Base-by-base conservation (phyloP, 2,888 invertebrate species). In the Eupithecia pulchellata region DNA sequence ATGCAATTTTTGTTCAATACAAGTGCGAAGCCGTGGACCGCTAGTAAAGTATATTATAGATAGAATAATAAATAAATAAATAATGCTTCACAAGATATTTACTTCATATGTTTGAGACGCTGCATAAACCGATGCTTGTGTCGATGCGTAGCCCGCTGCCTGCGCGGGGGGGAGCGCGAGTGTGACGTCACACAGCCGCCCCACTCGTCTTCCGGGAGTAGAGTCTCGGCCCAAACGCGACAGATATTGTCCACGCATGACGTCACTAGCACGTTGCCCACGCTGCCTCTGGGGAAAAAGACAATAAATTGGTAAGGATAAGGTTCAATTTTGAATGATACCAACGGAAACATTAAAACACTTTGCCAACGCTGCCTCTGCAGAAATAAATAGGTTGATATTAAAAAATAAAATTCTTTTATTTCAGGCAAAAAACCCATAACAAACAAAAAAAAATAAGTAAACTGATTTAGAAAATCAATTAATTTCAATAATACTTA, bases 161-260 rank as follows among this genome's bases (percentile, higher is more conserved):
- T 95, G 61, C 94, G 91, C 79, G 94, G 93, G 69, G 96, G 96
- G 76, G 96, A 96, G 84, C 96, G 95, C 34, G 96, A 95, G 87
- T 96, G 96, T 84, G 96, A 91, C 77, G 92, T 86, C 79, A 88
- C 89, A 69, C 89, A 87, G 71, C 95, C 95, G 17, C 95, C 95
- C 93, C 94, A 95, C 68, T 99, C 99, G 94, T 99, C 99, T 86
- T 99, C 99, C 0, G 99, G 99, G 77, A 99, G 95, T 74, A 99
- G 97, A 0, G 99, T 99, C 94, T 99, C 99, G 67, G 98, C 98
- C 99, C 99, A 99, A 81, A 99, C 96, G 78, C 99, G 97, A 87
- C 99, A 99, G 82, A 99, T 99, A 93, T 99, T 99, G 93, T 99
- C 99, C 85, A 98, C 96, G 91, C 99, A 99, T 64, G 99, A 99